Evolutionary conservation across 2,888 invertebrate species (phyloP).

Genomic region (Drosophila quinaria): DNA sequence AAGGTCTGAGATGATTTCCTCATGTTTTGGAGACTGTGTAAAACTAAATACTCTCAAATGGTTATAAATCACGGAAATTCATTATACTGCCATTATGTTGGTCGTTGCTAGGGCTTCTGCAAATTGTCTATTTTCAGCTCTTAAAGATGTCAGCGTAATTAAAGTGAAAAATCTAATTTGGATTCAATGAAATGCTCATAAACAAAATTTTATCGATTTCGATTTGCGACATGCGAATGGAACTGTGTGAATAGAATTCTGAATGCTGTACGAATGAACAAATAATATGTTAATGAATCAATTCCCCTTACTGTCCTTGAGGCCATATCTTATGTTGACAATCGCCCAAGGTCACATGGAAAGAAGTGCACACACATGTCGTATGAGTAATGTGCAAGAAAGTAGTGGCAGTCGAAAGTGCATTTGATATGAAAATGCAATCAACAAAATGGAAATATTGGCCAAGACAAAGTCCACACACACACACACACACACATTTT

Average conservation of each 20-base stretch:
- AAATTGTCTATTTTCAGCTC: slow-evolving; percentile 20
- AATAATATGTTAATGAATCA: slow-evolving; percentile 44
- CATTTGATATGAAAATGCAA: slow-evolving; percentile 73
- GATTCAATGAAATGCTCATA: slow-evolving; percentile 42
- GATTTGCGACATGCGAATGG: slow-evolving; percentile 32
- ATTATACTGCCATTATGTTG: slow-evolving; percentile 4
- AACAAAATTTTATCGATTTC: slow-evolving; percentile 41
- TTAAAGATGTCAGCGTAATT: slow-evolving; percentile 6
- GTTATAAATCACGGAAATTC: slow-evolving; percentile 3
- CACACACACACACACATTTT: background rate
- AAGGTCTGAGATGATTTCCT: background rate
- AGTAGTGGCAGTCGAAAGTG: slow-evolving; percentile 11
- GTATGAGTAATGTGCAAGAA: slow-evolving; percentile 60
- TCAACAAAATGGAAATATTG: slow-evolving; percentile 63
- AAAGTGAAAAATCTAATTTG: slow-evolving; percentile 29
- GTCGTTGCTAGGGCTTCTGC: slow-evolving; percentile 43
- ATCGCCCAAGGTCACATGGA: slow-evolving; percentile 35
- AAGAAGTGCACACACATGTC: slow-evolving; percentile 33
- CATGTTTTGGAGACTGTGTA: background rate
- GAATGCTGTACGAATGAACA: slow-evolving; percentile 28
- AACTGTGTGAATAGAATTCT: slow-evolving; percentile 17
- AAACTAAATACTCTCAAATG: background rate
- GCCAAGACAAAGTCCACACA: slow-evolving; percentile 20
- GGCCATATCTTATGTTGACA: slow-evolving; percentile 12
- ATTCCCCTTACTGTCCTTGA: slow-evolving; percentile 3